phyloP scores from a whole-genome alignment of 2,113 vertebrate species.

The Lophochroa leadbeateri region DNA sequence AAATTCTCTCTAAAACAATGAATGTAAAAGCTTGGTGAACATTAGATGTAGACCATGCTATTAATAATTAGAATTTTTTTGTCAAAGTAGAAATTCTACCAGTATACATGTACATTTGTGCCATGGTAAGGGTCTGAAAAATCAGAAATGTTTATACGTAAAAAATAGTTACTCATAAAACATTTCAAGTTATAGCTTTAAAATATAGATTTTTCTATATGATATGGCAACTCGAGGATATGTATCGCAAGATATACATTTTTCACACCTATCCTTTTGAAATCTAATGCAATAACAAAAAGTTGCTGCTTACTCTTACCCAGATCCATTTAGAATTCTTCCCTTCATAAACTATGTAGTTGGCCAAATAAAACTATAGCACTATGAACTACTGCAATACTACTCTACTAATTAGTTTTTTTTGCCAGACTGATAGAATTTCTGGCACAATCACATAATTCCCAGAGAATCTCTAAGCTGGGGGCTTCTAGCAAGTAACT shows the following conservation, averaged over 20 bases:
- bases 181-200: not conserved
- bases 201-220: not conserved
- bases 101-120: not conserved
- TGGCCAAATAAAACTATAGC: not conserved
- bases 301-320: not conserved
- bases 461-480: not conserved
- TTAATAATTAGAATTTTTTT: not conserved
- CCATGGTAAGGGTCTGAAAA: not conserved
- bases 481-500: not conserved
- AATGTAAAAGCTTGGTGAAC: not conserved
- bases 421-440: slow-evolving; percentile 21
- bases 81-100: not conserved
- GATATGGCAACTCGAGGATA: not conserved
- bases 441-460: not conserved
- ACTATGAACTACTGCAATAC: not conserved
- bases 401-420: slow-evolving; percentile 33
- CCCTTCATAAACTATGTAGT: not conserved
- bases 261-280: not conserved
- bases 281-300: not conserved
- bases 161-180: not conserved
- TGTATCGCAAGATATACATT: not conserved
- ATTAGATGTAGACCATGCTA: not conserved
- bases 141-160: not conserved
- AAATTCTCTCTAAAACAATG: slow-evolving; percentile 55
- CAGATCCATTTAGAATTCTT: not conserved